Conservation (phyloP, 2,797 vertebrate species). For the Carcharodon carcharias region DNA sequence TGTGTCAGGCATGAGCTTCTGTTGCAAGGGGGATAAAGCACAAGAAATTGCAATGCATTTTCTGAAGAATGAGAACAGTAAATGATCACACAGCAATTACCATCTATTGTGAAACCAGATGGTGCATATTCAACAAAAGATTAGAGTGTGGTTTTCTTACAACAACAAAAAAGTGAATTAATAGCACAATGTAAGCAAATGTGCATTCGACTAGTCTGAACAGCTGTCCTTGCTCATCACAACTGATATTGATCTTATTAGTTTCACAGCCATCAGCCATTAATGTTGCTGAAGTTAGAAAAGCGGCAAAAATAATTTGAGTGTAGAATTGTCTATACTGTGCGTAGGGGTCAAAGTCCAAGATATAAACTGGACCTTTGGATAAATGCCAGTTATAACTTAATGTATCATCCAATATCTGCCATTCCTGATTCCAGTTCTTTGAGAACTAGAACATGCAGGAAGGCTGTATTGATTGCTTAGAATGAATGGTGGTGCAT, state of each 20-base stretch:
- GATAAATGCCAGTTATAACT: not conserved
- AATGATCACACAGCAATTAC: not conserved
- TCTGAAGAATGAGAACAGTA: not conserved
- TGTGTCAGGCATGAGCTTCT: not conserved
- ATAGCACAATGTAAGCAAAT: not conserved
- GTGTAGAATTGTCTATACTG: not conserved
- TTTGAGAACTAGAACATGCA: not conserved
- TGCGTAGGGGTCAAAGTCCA: not conserved
- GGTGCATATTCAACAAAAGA: not conserved
- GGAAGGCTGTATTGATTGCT: not conserved
- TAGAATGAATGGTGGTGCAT: not conserved
- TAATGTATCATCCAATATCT: not conserved
- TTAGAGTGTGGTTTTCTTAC: not conserved
- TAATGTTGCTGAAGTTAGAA: not conserved
- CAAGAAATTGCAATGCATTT: not conserved
- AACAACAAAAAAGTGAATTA: not conserved
- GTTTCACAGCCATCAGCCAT: not conserved
- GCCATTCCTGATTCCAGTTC: not conserved
- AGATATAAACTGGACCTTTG: not conserved
- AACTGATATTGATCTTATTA: not conserved
- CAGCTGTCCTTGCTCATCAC: not conserved
- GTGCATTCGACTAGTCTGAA: not conserved
- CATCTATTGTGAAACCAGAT: not conserved
- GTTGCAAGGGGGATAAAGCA: not conserved
- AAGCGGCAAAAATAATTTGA: not conserved